A percentile compares a stretch with the other conserved stretches of the same genome.
Evolutionary conservation across 2,888 invertebrate genomes (phyloP).

Genomic region (Cheilosia urbana): DNA sequence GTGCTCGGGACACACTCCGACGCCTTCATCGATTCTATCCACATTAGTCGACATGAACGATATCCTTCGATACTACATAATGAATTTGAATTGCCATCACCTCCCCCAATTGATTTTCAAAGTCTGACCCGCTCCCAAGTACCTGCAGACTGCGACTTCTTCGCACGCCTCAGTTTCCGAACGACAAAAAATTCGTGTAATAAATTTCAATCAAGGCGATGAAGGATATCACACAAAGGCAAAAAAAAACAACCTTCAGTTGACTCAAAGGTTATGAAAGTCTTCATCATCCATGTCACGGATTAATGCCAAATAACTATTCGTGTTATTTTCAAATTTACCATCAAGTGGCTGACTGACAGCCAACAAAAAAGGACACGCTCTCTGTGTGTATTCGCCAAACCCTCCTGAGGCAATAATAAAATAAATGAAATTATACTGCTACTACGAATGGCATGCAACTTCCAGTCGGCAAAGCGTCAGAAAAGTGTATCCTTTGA

Average conservation of each 20-base stretch:
- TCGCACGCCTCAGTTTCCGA: slow-evolving; percentile 47
- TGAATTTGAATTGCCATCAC: too few species aligned
- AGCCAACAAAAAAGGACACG: slow-evolving; percentile 47
- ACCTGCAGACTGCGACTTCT: slow-evolving; percentile 43
- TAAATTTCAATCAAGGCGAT: slow-evolving; percentile 39
- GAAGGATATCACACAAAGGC: slow-evolving; percentile 21
- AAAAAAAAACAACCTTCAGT: background rate
- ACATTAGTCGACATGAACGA: too few species aligned
- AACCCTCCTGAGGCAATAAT: background rate
- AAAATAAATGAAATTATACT: slow-evolving; percentile 63
- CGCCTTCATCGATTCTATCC: too few species aligned
- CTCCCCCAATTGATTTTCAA: background rate
- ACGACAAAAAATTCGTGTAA: slow-evolving; percentile 2
- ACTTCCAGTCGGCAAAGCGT: slow-evolving; percentile 22
- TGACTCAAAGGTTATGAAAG: slow-evolving; percentile 46
- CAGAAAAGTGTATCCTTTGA: slow-evolving; percentile 15
- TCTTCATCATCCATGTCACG: slow-evolving; percentile 58
- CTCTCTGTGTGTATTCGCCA: slow-evolving; percentile 15
- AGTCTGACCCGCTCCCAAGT: slow-evolving; percentile 42
- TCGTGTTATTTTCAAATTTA: slow-evolving; percentile 65
- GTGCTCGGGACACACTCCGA: too few species aligned
- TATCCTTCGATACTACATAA: too few species aligned
- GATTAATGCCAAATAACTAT: slow-evolving; percentile 63
- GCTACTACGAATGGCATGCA: slow-evolving; percentile 41
- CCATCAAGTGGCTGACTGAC: slow-evolving; percentile 64